Evolutionary conservation across 2,888 invertebrate genomes (phyloP).

Genomic region (Epirrhoe tristata): DNA sequence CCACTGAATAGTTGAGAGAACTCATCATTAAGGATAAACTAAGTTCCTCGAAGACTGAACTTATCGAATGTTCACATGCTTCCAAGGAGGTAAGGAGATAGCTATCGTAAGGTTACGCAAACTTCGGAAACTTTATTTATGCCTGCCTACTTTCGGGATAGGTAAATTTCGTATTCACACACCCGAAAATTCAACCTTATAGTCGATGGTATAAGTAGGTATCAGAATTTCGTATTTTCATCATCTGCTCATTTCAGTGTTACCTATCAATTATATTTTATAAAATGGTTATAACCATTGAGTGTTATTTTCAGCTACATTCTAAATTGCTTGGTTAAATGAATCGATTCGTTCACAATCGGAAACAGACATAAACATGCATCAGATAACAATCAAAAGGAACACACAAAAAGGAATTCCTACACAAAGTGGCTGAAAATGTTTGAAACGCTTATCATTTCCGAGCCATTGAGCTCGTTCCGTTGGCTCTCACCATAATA

Average conservation of each 20-base stretch:
- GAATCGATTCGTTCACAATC: constrained; percentile 7
- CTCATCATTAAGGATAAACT: constrained; percentile 46
- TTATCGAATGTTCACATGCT: constrained; percentile 43
- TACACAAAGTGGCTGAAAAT: constrained; percentile 57
- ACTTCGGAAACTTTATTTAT: constrained; percentile 24
- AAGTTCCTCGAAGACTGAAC: constrained; percentile 42
- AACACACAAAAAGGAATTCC: constrained; percentile 36
- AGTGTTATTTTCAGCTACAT: not conserved
- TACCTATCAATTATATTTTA: too few relatives aligned
- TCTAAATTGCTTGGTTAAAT: not conserved
- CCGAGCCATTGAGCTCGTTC: constrained; percentile 62
- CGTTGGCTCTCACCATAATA: constrained; percentile 61
- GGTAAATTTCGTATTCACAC: not conserved
- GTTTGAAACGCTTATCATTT: constrained; percentile 70
- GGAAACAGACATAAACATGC: constrained; percentile 22
- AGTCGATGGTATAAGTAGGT: not conserved
- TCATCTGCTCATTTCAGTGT: too few relatives aligned
- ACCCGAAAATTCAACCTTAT: not conserved
- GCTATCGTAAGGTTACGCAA: constrained; percentile 27
- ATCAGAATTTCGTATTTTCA: too few relatives aligned
- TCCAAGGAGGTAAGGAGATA: constrained; percentile 28
- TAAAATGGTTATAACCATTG: too few relatives aligned
- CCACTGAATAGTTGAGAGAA: constrained; percentile 42
- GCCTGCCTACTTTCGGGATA: constrained; percentile 5
- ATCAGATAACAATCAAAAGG: constrained; percentile 28